Base-by-base conservation (phyloP, 2,113 vertebrate species). In the Plecotus auritus region DNA sequence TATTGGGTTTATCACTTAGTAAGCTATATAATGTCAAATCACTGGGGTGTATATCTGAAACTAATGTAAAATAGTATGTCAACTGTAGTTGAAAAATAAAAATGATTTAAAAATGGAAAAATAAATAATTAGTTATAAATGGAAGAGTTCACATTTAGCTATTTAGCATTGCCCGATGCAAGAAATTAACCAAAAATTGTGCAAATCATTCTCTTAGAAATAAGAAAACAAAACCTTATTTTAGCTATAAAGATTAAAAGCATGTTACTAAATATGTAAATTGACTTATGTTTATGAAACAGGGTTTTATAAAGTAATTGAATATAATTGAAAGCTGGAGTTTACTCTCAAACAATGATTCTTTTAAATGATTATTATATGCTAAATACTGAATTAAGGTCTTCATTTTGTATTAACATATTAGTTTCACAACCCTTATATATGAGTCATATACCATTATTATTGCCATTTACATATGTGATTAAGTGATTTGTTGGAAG, bases 121-220 rank as follows among this genome's bases (percentile, higher is more conserved):
- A 96, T 82, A 97, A 73, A 83, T 94, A 96, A 97, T 49, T 49
- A 97, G 2, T 54, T 97, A 80, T 4, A 96, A 96, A 92, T 23
- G 64, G n/a, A 90, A 42, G 14, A 81, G 2, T 88, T 96, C 95
- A 96, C 20, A 90, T 92, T 97, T 96, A 96, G 12, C 80, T 49
- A 42, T 59, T 96, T 95, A 90, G 2, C 40, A 96, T 61, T 95
- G 30, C 28, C 23, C 74, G 92, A 82, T 26, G 92, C 49, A 47
- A 94, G 18, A 81, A n/a, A 85, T 70, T 23, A 93, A 88, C 9
- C 9, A 3, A 97, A 93, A 97, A 84, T 47, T 47, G 73, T 95
- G 45, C 49, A 94, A 97, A 97, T 54, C 74, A 69, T 3, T 67
- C 56, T 88, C 40, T 88, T 87, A 77, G 35, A 96, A 90, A 81